Percentiles rank a stretch among this genome's conserved stretches.
These are phyloP conservation scores for Drosophila paracracens DNA, from an alignment of 2,888 invertebrate species.

Conservation along the genomic window DNA sequence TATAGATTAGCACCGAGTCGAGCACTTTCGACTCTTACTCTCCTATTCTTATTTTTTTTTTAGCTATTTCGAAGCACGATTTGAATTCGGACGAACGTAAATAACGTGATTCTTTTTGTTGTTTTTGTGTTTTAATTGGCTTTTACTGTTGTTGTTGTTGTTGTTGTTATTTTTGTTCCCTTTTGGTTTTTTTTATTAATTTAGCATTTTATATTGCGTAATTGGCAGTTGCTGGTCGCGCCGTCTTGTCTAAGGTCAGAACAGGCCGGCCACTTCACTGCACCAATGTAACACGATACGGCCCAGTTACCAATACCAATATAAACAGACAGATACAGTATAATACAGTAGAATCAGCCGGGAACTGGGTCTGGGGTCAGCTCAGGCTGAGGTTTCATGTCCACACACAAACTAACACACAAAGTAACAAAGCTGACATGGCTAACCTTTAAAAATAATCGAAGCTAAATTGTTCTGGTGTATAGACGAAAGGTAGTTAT, in stretches of 20 bases:
- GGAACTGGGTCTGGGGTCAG: neutral
- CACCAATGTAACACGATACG: constrained; percentile 27
- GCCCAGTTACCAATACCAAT: constrained; percentile 2
- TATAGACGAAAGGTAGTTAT: neutral
- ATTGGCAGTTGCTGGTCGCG: constrained; percentile 58
- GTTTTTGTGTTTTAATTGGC: constrained; percentile 6
- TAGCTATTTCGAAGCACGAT: constrained; percentile 42
- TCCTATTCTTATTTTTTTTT: constrained; percentile 1
- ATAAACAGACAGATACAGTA: constrained; percentile 5
- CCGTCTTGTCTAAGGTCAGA: constrained; percentile 52
- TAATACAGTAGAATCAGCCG: neutral
- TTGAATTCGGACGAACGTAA: constrained; percentile 54
- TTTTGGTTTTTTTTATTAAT: constrained; percentile 45
- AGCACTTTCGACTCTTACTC: neutral
- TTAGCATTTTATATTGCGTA: constrained; percentile 65
- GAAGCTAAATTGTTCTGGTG: neutral
- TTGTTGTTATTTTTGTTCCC: constrained; percentile 7
- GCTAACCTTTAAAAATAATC: neutral
- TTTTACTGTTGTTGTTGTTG: constrained; percentile 6
- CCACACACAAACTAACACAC: constrained; percentile 16
- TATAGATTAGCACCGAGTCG: neutral
- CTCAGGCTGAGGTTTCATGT: constrained; percentile 4
- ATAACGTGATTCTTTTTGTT: constrained; percentile 52
- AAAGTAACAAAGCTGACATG: constrained; percentile 8
- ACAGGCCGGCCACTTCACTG: constrained; percentile 41